A percentile compares a stretch with the other conserved stretches of the same genome.
These are phyloP conservation scores for Temnothorax curvispinosus DNA, from an alignment of 1,140 invertebrate genomes.

Conservation along the genomic window DNA sequence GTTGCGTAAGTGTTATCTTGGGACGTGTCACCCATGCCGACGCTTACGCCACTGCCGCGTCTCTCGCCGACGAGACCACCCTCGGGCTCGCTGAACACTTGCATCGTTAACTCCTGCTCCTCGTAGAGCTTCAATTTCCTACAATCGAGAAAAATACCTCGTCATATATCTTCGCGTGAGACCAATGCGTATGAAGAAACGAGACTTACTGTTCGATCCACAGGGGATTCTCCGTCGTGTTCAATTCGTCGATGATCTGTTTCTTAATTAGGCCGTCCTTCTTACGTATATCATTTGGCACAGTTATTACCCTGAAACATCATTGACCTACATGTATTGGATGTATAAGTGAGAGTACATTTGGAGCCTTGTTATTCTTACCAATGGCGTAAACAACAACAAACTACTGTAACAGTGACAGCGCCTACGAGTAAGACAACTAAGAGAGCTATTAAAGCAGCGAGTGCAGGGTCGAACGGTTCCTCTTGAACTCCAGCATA, in stretches of 20 bases:
- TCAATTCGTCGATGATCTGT: conserved; percentile 93
- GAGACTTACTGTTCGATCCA: conserved; percentile 95
- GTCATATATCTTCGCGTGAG: neutral
- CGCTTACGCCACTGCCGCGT: conserved; percentile 86
- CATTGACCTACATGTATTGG: neutral
- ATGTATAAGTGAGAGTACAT: neutral
- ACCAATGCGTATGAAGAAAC: neutral
- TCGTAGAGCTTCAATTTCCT: conserved; percentile 96
- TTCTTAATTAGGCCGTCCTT: conserved; percentile 94
- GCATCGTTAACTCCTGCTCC: conserved; percentile 97
- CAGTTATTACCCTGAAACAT: conserved; percentile 87
- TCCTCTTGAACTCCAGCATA: conserved; percentile 87
- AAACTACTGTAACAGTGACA: conserved; percentile 94
- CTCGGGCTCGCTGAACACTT: conserved; percentile 94
- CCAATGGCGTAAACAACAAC: conserved; percentile 95
- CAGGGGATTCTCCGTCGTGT: conserved; percentile 96
- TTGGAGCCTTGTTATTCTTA: conserved; percentile 80
- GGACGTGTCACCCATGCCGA: conserved; percentile 84
- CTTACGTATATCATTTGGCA: conserved; percentile 89
- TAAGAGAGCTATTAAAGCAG: conserved; percentile 93
- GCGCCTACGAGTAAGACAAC: conserved; percentile 95
- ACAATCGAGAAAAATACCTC: conserved; percentile 52
- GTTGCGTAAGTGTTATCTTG: conserved; percentile 95
- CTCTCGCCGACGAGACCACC: conserved; percentile 84
- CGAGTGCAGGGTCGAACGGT: conserved; percentile 93